Base-by-base conservation (phyloP, 2,888 invertebrate species). In the Folsomia manolachei region DNA sequence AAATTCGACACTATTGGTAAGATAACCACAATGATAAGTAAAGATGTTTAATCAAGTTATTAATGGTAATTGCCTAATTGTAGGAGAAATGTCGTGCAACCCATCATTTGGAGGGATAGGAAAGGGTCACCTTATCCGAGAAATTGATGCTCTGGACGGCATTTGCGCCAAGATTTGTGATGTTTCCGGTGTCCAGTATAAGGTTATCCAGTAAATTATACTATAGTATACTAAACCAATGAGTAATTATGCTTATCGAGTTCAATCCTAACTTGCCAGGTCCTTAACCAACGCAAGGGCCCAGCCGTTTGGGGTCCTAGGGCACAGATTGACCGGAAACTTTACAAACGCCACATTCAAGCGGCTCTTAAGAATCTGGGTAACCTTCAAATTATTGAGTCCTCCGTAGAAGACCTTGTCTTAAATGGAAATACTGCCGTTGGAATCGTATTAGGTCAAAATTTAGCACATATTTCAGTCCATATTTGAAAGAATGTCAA, bases 71-170 rank as follows among this genome's bases (percentile, higher is more conserved):
- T 24, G 7, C 24, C n/a, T n/a, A 1, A 23, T 82, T 84, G 74
- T 77, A 91, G 91, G 93, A 27, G 94, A 93, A 85, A 95, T 95
- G 95, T 93, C 94, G 0, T 95, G 95, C 82, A 95, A 95, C 85
- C 95, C 95, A 23, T 92, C 94, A 0, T 95, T 95, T 85, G 95
- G 95, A 26, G 95, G 95, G 7, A 92, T 95, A 79, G 95, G 94
- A 0, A 95, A 95, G 84, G 94, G 94, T 0, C 93, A 95, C 83
- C 85, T 94, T 67, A 90, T 94, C 88, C 87, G 89, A 79, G 95
- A 95, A 86, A 85, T 95, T 9, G 95, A 95, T 84, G 94, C 95
- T 1, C 84, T 95, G 53, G 95, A 93, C 85, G 95, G 95, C 1
- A 83, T 95, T 4, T 94, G 93, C 85, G 88, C 88, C 7, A 86